Percentiles rank a stretch among this genome's conserved stretches.
These are phyloP conservation scores for Neoseiulus cucumeris DNA, from an alignment of 1,140 invertebrate species.

Conservation along the genomic window DNA sequence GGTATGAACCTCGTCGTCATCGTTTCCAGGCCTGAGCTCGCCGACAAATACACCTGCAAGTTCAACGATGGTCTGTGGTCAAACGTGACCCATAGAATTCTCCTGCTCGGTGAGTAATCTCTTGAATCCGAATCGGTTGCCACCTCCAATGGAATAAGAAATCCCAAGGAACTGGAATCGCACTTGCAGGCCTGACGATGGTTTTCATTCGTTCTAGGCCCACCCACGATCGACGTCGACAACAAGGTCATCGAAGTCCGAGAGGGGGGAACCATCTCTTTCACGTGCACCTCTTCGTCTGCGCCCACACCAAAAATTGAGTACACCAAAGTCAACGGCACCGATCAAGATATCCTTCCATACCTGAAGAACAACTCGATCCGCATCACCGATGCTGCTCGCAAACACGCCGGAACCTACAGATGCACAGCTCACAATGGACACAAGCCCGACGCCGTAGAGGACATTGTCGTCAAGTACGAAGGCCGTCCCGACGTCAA, in stretches of 20 bases:
- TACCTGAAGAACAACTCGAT: not conserved
- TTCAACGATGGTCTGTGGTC: not conserved
- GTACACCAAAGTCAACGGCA: not conserved
- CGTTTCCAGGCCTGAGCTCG: not conserved
- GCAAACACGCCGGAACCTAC: conserved; percentile 7
- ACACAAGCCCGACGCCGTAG: conserved; percentile 4
- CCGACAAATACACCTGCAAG: not conserved
- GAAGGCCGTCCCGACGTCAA: not conserved
- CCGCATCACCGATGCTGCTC: not conserved
- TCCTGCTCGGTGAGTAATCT: not conserved
- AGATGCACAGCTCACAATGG: conserved; percentile 4
- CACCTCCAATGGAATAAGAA: no score
- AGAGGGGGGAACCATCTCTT: not conserved
- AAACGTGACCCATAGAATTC: not conserved
- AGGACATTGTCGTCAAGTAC: not conserved
- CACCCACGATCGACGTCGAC: not conserved
- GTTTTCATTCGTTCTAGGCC: not conserved
- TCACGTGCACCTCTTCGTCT: not conserved
- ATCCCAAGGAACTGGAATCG: no score
- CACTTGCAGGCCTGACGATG: no score
- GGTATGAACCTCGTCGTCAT: conserved; percentile 1
- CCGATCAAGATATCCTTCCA: not conserved
- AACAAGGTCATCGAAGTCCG: not conserved
- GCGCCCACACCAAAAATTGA: not conserved
- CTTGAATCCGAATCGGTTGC: no score